Conservation (phyloP, 1,140 invertebrate species). For the Euborellia annulipes region DNA sequence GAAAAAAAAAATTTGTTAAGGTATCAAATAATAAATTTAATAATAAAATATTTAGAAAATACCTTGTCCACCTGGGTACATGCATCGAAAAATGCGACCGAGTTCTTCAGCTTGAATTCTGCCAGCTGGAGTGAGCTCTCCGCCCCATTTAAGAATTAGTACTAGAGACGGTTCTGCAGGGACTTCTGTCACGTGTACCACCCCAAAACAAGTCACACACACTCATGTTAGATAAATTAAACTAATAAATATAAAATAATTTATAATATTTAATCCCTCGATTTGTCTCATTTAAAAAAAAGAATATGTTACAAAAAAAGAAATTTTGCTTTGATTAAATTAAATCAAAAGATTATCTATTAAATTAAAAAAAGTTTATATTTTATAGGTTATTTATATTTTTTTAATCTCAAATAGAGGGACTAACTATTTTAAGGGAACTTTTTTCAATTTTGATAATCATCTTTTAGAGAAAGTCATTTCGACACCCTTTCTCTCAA, state of each 20-base stretch:
- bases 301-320: neutral
- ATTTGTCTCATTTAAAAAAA: neutral
- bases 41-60: constrained; percentile 39
- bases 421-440: no score
- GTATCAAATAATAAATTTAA: constrained; percentile 1
- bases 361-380: no score
- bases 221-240: neutral
- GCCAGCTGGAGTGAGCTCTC: constrained; percentile 95
- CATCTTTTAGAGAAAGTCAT: no score
- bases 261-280: constrained; percentile 2
- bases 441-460: no score
- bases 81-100: constrained; percentile 94
- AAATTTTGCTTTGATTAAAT: neutral
- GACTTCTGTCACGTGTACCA: constrained; percentile 37
- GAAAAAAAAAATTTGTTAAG: neutral
- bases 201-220: neutral
- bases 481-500: no score
- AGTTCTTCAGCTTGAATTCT: constrained; percentile 93
- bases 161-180: constrained; percentile 78
- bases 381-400: no score
- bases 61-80: constrained; percentile 89
- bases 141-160: constrained; percentile 97
- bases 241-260: constrained; percentile 5
- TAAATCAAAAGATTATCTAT: constrained; percentile 29
- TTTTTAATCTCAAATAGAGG: no score